These are phyloP conservation scores for Odocoileus hemionus DNA, from an alignment of 2,113 vertebrate species.

Conservation along the genomic window DNA sequence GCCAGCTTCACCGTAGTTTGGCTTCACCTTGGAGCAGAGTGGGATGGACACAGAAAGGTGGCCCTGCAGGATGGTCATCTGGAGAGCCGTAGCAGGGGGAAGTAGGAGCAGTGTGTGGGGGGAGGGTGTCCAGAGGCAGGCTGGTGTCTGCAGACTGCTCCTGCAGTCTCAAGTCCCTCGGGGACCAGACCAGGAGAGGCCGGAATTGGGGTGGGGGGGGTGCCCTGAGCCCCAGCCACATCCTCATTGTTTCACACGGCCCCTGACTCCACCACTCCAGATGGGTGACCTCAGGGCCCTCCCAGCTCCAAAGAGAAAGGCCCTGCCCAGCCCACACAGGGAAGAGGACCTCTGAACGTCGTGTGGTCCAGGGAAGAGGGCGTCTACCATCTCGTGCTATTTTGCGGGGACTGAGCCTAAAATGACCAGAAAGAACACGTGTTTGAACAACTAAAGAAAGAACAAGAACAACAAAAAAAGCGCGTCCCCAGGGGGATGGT, in stretches of 20 bases:
- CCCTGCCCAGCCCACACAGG: constrained; percentile 27
- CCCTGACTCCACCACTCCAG: background rate
- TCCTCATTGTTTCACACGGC: background rate
- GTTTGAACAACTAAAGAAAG: background rate
- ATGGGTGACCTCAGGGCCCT: constrained; percentile 2
- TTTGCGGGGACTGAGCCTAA: constrained; percentile 79
- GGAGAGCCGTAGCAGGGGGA: background rate
- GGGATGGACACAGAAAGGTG: background rate
- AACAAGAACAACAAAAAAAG: background rate
- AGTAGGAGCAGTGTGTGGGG: background rate
- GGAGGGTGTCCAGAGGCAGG: background rate
- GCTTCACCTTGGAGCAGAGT: background rate
- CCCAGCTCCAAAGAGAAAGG: background rate
- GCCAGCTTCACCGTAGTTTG: background rate
- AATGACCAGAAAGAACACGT: constrained; percentile 62
- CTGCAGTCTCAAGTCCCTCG: background rate
- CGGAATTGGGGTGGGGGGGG: accelerated
- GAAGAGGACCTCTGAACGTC: background rate
- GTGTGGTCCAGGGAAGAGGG: background rate
- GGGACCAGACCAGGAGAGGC: background rate
- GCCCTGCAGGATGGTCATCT: background rate
- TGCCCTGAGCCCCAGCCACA: background rate
- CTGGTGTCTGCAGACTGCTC: background rate
- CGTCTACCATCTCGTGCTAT: constrained; percentile 79
- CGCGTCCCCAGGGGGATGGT: background rate